These are phyloP conservation scores for Macropodus opercularis DNA, from an alignment of 2,797 vertebrate genomes.

Conservation along the genomic window DNA sequence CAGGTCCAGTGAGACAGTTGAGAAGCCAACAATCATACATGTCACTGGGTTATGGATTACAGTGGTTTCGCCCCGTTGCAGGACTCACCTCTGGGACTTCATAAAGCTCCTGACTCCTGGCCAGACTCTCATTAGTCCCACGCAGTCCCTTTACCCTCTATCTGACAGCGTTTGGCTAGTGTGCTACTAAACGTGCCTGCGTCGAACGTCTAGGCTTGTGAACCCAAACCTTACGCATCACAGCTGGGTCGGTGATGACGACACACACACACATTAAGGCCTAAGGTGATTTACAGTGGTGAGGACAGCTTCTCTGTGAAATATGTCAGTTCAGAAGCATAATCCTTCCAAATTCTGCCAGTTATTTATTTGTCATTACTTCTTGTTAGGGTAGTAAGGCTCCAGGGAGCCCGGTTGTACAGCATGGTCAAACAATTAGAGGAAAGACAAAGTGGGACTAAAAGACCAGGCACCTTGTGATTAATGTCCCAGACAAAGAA, in stretches of 20 bases:
- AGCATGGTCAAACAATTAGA: slow-evolving; percentile 28
- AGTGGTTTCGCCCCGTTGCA: slow-evolving; percentile 60
- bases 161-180: slow-evolving; percentile 65
- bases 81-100: slow-evolving; percentile 73
- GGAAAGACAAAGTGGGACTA: slow-evolving; percentile 25
- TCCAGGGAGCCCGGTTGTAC: slow-evolving; percentile 42
- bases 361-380: slow-evolving; percentile 65
- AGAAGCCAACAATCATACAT: slow-evolving; percentile 61
- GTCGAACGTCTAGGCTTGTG: slow-evolving; percentile 36
- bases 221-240: slow-evolving; percentile 32
- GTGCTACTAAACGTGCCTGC: slow-evolving; percentile 26
- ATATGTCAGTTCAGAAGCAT: slow-evolving; percentile 58
- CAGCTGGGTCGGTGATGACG: slow-evolving; percentile 39
- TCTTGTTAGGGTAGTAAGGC: slow-evolving; percentile 54
- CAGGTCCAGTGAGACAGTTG: slow-evolving; percentile 35
- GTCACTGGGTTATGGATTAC: slow-evolving; percentile 73
- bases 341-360: slow-evolving; percentile 57
- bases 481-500: slow-evolving; percentile 38
- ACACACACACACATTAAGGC: slow-evolving; percentile 29
- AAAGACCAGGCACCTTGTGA: slow-evolving; percentile 6
- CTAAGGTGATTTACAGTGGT: slow-evolving; percentile 47
- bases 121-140: slow-evolving; percentile 66
- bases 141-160: slow-evolving; percentile 65
- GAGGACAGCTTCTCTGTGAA: slow-evolving; percentile 50
- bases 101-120: slow-evolving; percentile 71